phyloP scores from a whole-genome alignment of 2,113 vertebrate species.

The Tinamus guttatus region DNA sequence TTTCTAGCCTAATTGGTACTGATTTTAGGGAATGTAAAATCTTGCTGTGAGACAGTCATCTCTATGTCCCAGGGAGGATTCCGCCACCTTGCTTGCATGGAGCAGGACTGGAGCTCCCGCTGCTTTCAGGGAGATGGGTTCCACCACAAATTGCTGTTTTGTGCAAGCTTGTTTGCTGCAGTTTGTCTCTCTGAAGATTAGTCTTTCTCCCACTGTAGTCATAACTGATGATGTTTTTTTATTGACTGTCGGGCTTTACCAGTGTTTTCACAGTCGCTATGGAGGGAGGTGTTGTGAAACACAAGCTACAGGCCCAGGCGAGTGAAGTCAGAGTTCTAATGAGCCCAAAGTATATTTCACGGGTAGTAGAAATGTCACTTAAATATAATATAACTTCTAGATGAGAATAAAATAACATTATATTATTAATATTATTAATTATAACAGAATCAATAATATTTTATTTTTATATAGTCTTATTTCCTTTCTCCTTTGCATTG shows the following conservation, averaged over 20 bases:
- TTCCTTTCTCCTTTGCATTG: not conserved
- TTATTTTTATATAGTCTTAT: not conserved
- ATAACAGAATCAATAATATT: too few species aligned
- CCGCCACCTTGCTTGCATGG: accelerated
- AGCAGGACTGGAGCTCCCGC: not conserved
- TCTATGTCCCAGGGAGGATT: not conserved
- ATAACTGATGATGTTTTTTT: not conserved
- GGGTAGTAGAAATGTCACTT: not conserved
- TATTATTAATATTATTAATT: too few species aligned
- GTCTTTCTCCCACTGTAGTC: not conserved
- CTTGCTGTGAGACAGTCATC: not conserved
- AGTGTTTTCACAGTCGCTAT: not conserved
- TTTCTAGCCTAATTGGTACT: conserved; percentile 13
- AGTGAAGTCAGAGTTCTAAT: not conserved
- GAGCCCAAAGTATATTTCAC: not conserved
- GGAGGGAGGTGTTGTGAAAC: not conserved
- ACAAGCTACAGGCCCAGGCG: not conserved
- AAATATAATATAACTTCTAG: too few species aligned
- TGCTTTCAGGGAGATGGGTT: not conserved
- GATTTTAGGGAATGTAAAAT: conserved; percentile 12
- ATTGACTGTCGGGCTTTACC: not conserved
- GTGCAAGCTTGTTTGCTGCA: not conserved
- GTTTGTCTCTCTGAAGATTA: not conserved
- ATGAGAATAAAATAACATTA: too few species aligned
- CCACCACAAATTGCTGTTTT: not conserved